Conservation (phyloP, 2,888 invertebrate genomes). For the Eumacrocentrus americanus region DNA sequence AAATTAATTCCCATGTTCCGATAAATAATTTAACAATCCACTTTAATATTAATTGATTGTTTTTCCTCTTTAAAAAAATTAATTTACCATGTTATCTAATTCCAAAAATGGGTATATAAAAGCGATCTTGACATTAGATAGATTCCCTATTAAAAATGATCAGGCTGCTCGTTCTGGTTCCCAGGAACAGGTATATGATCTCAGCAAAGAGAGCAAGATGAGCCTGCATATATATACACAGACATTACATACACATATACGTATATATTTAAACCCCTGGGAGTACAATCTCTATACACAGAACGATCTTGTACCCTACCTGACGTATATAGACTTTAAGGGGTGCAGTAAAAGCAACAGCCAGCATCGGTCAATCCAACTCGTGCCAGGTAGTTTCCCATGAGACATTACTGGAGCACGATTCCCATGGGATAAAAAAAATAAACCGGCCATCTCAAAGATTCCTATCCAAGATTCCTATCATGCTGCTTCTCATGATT, state of each 20-base stretch:
- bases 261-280: no score
- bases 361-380: no score
- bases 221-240: no score
- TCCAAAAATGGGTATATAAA: neutral
- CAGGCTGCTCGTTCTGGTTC: constrained; percentile 40
- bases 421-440: constrained; percentile 50
- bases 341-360: no score
- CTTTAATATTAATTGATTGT: neutral
- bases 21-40: no score
- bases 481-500: no score
- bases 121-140: no score
- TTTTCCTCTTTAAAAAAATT: neutral
- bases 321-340: no score
- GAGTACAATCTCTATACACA: no score
- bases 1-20: constrained; percentile 7
- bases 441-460: neutral
- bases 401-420: constrained; percentile 48
- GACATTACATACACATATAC: no score
- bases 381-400: constrained; percentile 52
- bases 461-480: neutral
- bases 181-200: constrained; percentile 49
- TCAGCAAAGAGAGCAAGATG: neutral
- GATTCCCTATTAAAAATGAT: no score
- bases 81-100: neutral
- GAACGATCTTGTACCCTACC: no score